Evolutionary conservation across 1,140 invertebrate genomes (phyloP).

Genomic region (Condylostylus longicornis): DNA sequence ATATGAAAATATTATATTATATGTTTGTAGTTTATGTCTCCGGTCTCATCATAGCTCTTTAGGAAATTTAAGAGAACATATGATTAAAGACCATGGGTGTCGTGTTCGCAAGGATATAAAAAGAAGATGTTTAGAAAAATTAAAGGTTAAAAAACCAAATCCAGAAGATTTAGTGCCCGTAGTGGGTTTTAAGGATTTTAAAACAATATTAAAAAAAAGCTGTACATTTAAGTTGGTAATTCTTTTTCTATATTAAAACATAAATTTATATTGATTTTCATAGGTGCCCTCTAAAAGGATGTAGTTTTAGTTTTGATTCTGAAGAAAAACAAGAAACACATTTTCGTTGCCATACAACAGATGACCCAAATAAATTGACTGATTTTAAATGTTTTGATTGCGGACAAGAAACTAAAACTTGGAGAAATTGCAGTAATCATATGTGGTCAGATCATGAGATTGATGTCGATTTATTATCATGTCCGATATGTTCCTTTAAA

Average conservation of each 20-base stretch:
- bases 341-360: conserved; percentile 33
- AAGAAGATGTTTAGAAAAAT: conserved; percentile 1
- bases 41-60: conserved; percentile 34
- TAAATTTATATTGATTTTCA: conserved; percentile 1
- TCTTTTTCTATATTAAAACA: neutral
- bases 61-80: conserved; percentile 35
- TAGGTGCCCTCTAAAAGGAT: conserved; percentile 36
- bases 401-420: conserved; percentile 36
- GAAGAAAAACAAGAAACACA: conserved; percentile 34
- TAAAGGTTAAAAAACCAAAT: neutral
- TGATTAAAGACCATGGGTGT: conserved; percentile 33
- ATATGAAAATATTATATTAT: conserved; percentile 20
- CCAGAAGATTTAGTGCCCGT: conserved; percentile 10
- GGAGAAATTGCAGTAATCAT: conserved; percentile 47
- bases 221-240: conserved; percentile 1
- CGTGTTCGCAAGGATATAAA: conserved; percentile 10
- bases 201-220: conserved; percentile 1
- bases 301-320: conserved; percentile 37
- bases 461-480: conserved; percentile 48
- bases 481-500: conserved; percentile 45
- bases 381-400: conserved; percentile 38
- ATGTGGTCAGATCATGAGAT: conserved; percentile 50
- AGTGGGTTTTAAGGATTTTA: conserved; percentile 25
- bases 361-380: conserved; percentile 20
- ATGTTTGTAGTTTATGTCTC: conserved; percentile 36